These are phyloP conservation scores for Andrena bicolor DNA, from an alignment of 2,888 invertebrate genomes.

Conservation along the genomic window DNA sequence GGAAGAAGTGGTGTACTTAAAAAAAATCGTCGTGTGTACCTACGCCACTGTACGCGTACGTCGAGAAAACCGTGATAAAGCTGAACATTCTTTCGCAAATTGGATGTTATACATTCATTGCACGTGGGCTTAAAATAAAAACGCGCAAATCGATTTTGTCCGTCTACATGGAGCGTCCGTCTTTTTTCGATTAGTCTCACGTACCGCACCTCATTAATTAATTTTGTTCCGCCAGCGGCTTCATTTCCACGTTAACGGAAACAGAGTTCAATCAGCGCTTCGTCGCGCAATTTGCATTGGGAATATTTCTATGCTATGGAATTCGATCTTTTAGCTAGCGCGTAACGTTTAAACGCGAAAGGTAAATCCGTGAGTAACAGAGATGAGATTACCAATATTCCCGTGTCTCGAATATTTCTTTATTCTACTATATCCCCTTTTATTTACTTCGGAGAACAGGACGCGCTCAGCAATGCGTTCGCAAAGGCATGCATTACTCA, in stretches of 20 bases:
- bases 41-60: not conserved
- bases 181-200: not conserved
- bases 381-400: not conserved
- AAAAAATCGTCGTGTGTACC: not conserved
- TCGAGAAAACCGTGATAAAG: conserved; percentile 13
- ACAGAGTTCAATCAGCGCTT: not conserved
- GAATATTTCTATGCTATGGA: not conserved
- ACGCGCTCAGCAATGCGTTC: not conserved
- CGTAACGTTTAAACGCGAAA: not conserved
- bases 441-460: not conserved
- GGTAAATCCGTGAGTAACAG: not conserved
- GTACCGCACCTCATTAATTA: not conserved
- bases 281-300: not conserved
- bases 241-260: not conserved
- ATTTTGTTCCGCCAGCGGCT: not conserved
- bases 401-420: not conserved
- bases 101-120: conserved; percentile 31
- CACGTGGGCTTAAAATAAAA: conserved; percentile 22
- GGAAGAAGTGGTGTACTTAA: no score
- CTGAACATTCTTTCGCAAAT: conserved; percentile 29
- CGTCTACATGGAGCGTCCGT: no score
- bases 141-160: conserved; percentile 1
- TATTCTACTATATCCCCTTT: not conserved
- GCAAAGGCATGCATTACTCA: conserved; percentile 35
- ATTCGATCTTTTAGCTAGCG: not conserved